Conservation (phyloP, 2,888 invertebrate genomes). For the Trachelus tabidus region DNA sequence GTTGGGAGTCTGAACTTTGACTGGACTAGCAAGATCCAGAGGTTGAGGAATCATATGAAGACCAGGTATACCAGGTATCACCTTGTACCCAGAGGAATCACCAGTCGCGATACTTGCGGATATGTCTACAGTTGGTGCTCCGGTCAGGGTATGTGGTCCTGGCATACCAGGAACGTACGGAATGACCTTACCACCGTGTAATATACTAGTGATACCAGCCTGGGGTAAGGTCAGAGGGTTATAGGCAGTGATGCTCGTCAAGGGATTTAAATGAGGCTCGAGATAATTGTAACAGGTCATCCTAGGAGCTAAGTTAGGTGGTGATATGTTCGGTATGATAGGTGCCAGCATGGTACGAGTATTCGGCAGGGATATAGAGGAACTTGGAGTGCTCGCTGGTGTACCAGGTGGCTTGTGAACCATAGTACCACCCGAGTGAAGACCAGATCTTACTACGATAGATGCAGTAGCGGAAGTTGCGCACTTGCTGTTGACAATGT, state of each 20-base stretch:
- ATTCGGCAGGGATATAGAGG: conserved; percentile 63
- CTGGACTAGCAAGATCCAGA: conserved; percentile 55
- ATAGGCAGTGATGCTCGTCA: conserved; percentile 77
- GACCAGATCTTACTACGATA: conserved; percentile 82
- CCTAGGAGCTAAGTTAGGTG: conserved; percentile 68
- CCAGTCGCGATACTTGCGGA: conserved; percentile 44
- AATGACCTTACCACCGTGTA: conserved; percentile 80
- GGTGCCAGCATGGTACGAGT: conserved; percentile 72
- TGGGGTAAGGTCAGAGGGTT: conserved; percentile 76
- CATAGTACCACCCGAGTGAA: conserved; percentile 88
- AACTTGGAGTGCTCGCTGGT: conserved; percentile 36
- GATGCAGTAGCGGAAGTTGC: conserved; percentile 71
- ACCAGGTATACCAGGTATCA: conserved; percentile 55
- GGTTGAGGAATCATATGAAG: conserved; percentile 52
- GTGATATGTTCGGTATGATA: conserved; percentile 69
- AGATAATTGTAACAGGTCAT: conserved; percentile 59
- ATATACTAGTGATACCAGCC: conserved; percentile 73
- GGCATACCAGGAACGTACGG: conserved; percentile 90
- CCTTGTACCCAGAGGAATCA: conserved; percentile 46
- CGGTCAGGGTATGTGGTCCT: conserved; percentile 76
- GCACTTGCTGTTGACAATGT: conserved; percentile 39
- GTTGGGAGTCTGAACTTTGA: conserved; percentile 40
- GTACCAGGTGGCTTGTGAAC: conserved; percentile 70
- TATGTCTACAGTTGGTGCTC: conserved; percentile 59
- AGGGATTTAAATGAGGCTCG: conserved; percentile 68